Conservation (phyloP, 2,797 vertebrate genomes). For the Leptodactylus fallax region DNA sequence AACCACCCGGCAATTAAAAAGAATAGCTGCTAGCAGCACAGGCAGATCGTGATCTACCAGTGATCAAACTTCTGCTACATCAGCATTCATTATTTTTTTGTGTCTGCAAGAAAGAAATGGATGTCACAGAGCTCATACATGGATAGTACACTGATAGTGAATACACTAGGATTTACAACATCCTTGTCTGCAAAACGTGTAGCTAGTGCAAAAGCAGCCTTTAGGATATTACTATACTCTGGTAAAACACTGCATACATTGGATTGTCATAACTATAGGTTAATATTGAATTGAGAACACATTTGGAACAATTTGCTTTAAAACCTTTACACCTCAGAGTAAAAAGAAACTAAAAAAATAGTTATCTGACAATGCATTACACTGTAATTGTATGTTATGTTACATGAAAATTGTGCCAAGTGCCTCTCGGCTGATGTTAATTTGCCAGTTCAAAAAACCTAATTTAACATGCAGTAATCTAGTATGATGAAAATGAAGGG, state of each 20-base stretch:
- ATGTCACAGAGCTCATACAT: too few relatives aligned
- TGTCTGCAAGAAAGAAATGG: too few relatives aligned
- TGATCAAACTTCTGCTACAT: too few relatives aligned
- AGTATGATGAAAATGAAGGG: conserved; percentile 59
- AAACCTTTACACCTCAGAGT: conserved; percentile 1
- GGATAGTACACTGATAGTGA: too few relatives aligned
- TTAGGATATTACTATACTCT: neutral
- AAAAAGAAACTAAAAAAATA: conserved; percentile 15
- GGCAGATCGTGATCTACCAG: too few relatives aligned
- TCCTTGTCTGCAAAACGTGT: too few relatives aligned
- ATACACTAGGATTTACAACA: too few relatives aligned
- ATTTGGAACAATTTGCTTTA: neutral
- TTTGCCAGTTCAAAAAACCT: conserved; percentile 54
- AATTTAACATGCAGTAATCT: conserved; percentile 56
- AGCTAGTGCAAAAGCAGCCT: too few relatives aligned
- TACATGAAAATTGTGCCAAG: conserved; percentile 49
- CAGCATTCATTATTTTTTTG: too few relatives aligned
- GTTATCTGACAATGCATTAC: conserved; percentile 52
- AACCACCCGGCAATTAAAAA: too few relatives aligned
- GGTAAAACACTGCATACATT: neutral
- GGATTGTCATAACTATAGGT: neutral
- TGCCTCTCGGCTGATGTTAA: conserved; percentile 53
- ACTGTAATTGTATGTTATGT: conserved; percentile 53
- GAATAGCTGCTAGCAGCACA: too few relatives aligned
- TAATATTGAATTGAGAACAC: neutral